A percentile compares a stretch with the other conserved stretches of the same genome.
Conservation (phyloP, 2,113 vertebrate genomes). For the Cyphomyrus plagiostoma region DNA sequence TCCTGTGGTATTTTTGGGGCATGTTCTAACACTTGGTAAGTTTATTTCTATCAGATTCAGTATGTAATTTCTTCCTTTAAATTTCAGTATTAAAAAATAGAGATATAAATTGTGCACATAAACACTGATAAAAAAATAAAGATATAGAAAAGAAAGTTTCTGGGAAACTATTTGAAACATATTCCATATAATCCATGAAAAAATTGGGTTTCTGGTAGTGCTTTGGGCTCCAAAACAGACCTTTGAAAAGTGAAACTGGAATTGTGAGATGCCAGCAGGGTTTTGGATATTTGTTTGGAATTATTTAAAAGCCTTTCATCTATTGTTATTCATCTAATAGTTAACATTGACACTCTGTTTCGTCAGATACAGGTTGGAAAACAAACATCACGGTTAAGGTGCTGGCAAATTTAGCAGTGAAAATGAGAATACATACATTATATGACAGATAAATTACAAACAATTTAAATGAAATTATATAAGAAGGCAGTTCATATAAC, state of each 20-base stretch:
- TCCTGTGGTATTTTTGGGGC: neutral
- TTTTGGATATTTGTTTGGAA: neutral
- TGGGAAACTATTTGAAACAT: neutral
- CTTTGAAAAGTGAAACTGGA: neutral
- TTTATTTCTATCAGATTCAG: neutral
- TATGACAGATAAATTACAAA: neutral
- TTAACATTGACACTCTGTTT: neutral
- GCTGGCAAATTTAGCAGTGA: neutral
- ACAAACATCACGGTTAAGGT: neutral
- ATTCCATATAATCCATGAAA: slow-evolving; percentile 4
- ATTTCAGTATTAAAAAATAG: neutral
- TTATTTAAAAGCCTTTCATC: neutral
- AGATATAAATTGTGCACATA: neutral
- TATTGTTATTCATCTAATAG: neutral
- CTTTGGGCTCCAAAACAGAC: neutral
- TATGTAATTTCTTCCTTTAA: neutral
- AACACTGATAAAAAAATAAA: neutral
- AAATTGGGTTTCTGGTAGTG: neutral
- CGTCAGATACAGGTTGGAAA: no score
- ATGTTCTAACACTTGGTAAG: neutral
- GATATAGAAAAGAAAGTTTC: neutral
- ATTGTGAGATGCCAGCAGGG: neutral
- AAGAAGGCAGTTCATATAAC: neutral
- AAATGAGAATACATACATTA: neutral
- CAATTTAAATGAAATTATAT: neutral